Evolutionary conservation across 2,113 vertebrate genomes (phyloP).

Genomic region (Microcebus jonahi): DNA sequence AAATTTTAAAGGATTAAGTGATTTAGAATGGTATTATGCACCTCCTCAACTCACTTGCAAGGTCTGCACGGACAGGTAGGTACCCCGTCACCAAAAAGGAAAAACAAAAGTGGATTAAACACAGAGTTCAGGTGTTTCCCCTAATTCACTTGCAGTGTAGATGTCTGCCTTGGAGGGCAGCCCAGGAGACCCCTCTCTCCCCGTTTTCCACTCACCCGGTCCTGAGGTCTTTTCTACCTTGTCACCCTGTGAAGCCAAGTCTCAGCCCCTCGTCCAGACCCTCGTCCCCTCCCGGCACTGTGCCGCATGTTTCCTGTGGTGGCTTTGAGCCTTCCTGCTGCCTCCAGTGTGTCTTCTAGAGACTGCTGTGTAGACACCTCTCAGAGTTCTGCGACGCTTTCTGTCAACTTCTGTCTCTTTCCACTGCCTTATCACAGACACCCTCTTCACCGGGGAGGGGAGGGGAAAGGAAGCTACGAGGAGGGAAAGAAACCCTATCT

Average conservation of each 20-base stretch:
- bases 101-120: not conserved
- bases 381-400: not conserved
- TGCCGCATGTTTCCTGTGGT: not conserved
- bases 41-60: not conserved
- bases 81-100: not conserved
- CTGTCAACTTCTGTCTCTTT: not conserved
- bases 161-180: not conserved
- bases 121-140: not conserved
- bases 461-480: not conserved
- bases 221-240: not conserved
- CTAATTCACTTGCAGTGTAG: not conserved
- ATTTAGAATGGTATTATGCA: not conserved
- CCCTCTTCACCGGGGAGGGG: not conserved
- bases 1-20: not conserved
- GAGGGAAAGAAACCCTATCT: not conserved
- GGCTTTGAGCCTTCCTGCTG: not conserved
- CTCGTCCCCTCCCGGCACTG: not conserved
- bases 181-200: not conserved
- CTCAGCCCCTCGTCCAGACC: not conserved
- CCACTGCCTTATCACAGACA: not conserved
- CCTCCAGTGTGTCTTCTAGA: not conserved
- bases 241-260: not conserved
- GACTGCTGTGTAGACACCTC: fast-evolving
- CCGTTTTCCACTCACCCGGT: not conserved
- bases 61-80: not conserved